phyloP scores from a whole-genome alignment of 1,140 invertebrate species.

The Calosoma granatense region DNA sequence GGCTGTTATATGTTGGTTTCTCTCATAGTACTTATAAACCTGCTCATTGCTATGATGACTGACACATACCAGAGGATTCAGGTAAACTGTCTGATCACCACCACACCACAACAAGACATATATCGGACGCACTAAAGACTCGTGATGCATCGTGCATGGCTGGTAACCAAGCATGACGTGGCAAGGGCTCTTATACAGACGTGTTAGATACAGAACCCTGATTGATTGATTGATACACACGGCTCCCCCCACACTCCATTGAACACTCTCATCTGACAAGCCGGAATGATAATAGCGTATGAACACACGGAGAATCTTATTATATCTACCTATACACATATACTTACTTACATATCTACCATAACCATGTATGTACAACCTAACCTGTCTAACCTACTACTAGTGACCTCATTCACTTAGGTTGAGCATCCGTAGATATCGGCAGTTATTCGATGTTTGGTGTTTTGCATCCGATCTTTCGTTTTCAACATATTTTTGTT shows the following conservation, averaged over 20 bases:
- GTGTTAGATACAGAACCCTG: too few species aligned
- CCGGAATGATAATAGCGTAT: too few species aligned
- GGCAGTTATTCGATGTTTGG: neutral
- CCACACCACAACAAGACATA: slow-evolving; percentile 2
- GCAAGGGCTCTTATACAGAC: too few species aligned
- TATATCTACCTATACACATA: too few species aligned
- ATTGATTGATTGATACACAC: too few species aligned
- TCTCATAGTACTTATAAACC: slow-evolving; percentile 96
- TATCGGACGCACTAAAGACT: neutral
- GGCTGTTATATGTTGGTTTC: slow-evolving; percentile 97
- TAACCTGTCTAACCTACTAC: too few species aligned
- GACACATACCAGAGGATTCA: slow-evolving; percentile 99
- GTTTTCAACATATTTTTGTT: neutral
- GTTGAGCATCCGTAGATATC: neutral
- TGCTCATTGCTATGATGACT: slow-evolving; percentile 99
- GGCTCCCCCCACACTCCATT: too few species aligned
- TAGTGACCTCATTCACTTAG: neutral
- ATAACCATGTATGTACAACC: too few species aligned
- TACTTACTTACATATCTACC: too few species aligned
- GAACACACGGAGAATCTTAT: too few species aligned
- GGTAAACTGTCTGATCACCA: slow-evolving; percentile 39
- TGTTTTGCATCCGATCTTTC: neutral
- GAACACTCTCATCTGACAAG: too few species aligned
- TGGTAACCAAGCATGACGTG: neutral
- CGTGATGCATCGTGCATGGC: too few species aligned